Evolutionary conservation across 2,888 invertebrate genomes (phyloP), one percentile per base, ranked within the genome.

Genomic region (Pterobdella sp.): DNA sequence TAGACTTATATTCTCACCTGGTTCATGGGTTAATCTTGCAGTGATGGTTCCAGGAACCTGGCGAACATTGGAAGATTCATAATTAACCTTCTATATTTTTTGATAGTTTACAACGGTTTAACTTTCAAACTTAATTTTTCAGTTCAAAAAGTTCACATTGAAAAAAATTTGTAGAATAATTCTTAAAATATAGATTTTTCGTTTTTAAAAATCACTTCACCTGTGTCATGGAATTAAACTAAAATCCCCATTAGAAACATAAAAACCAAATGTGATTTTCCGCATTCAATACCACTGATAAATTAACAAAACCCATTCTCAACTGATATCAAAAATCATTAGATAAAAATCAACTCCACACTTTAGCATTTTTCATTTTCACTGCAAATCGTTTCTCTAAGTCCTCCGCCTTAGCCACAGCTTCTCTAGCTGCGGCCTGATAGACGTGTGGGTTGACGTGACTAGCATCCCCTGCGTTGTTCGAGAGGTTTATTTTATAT

Each of bases 381-480:
- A 35, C n/a, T 26, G 71, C 71, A 63, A 56, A 71, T 26, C 56
- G 31, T 29, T 49, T 35, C 32, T 71, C 71, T 36, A 71, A 31
- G 22, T 71, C 71, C 36, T 71, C 71, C 34, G 71, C 71, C 56
- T 63, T 60, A 10, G 63, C 34, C 10, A 71, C 35, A 26, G 71
- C 60, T 26, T 71, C 71, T 60, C 56, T 56, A 1, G 60, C 71
- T 32, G 71, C 71, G n/a, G 34, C 22, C 60, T 71, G 71, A 36
- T 71, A 71, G n/a, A 71, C 71, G 60, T 71, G 60, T 63, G 71
- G 71, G 52, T 71, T 71, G 2, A 35, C 60, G 35, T 71, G 52
- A n/a, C 60, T 71, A 14, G 36, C 71, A 35, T 71, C 71, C 63
- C 71, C 71, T 71, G 63, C 34, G 2, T 4, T 2, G 10, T 10